Evolutionary conservation across 2,888 invertebrate genomes (phyloP).

Genomic region (Yponomeuta evonymella): DNA sequence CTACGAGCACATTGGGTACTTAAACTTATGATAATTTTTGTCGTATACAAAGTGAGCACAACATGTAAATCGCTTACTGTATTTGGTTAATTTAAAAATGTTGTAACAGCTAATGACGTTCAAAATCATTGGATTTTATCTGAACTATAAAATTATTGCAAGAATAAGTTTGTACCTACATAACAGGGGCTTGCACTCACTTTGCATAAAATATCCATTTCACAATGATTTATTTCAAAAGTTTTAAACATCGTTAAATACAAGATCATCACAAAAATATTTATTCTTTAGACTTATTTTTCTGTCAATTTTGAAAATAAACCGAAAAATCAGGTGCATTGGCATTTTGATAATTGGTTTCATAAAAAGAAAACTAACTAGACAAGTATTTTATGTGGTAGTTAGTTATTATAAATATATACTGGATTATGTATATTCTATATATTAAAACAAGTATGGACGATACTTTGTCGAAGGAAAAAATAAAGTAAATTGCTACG

Average conservation of each 20-base stretch:
- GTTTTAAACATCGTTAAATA: neutral
- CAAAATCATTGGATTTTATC: neutral
- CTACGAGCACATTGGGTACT: neutral
- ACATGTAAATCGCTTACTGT: neutral
- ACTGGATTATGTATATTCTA: conserved; percentile 6
- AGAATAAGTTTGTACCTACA: neutral
- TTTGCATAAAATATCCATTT: neutral
- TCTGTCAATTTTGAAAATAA: neutral
- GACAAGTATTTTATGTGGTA: neutral
- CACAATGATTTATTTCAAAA: conserved; percentile 7
- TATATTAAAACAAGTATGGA: conserved; percentile 1
- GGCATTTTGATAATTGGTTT: neutral
- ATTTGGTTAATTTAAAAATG: neutral
- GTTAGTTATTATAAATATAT: neutral
- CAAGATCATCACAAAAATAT: conserved; percentile 5
- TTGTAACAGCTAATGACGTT: no score
- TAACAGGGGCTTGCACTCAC: conserved; percentile 5
- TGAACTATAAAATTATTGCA: neutral
- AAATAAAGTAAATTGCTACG: neutral
- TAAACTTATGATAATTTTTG: neutral
- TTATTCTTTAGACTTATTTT: conserved; percentile 1
- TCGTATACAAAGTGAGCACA: conserved; percentile 16
- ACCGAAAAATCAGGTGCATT: neutral
- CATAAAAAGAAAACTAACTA: neutral
- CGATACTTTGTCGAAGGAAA: conserved; percentile 4